Evolutionary conservation across 37 sponge, comb jelly and placozoan species (phyloP).

Genomic region (Aplysina aerophoba): DNA sequence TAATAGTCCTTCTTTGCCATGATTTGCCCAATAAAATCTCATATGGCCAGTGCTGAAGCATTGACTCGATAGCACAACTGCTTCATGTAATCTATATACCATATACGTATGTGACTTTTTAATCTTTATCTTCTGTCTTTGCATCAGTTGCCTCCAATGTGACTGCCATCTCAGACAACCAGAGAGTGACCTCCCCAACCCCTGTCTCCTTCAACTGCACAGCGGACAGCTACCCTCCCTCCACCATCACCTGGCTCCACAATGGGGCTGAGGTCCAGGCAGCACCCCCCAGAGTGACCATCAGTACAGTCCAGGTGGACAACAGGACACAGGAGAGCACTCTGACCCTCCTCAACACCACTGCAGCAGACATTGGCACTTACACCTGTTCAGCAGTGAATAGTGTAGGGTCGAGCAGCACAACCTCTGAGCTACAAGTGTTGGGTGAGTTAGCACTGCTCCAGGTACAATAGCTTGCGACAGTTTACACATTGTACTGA

Average conservation of each 20-base stretch:
- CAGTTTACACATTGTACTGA: no score
- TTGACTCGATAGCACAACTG: no score
- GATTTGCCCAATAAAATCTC: no score
- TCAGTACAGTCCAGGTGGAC: conserved; percentile 24
- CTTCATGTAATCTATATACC: no score
- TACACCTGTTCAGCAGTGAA: conserved; percentile 9
- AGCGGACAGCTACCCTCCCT: conserved; percentile 48
- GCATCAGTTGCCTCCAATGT: conserved; percentile 39
- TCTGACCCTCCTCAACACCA: neutral
- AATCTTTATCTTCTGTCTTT: neutral
- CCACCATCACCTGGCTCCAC: conserved; percentile 57
- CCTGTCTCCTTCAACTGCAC: conserved; percentile 41
- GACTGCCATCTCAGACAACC: neutral
- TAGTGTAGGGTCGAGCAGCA: neutral
- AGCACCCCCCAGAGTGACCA: neutral
- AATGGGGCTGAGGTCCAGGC: neutral
- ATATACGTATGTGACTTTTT: no score
- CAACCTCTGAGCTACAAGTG: neutral
- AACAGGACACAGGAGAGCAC: conserved; percentile 22
- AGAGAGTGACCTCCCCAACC: neutral
- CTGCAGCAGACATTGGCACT: neutral
- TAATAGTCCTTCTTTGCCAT: no score
- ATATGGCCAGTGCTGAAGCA: no score
- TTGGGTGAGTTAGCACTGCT: neutral
- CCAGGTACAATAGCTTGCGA: no score